Conservation (phyloP, 1,140 invertebrate genomes). For the Lucilia sericata region DNA sequence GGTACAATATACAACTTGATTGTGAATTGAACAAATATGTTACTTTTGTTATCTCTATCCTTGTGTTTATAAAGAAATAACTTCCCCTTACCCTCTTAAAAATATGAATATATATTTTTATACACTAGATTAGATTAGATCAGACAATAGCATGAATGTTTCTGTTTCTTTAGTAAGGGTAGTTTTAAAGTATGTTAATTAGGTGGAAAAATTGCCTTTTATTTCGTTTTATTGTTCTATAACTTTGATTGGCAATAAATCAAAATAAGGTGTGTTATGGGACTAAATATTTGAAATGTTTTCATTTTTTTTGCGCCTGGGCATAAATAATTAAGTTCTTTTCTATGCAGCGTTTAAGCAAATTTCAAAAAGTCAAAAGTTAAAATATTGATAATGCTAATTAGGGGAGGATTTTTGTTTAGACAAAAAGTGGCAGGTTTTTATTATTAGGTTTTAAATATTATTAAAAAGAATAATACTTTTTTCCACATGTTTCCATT, state of each 20-base stretch:
- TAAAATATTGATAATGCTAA: not conserved
- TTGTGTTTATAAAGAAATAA: no score
- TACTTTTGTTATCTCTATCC: not conserved
- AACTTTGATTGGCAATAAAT: not conserved
- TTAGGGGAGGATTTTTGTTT: no score
- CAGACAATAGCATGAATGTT: not conserved
- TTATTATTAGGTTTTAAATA: no score
- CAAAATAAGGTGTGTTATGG: not conserved
- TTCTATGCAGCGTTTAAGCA: not conserved
- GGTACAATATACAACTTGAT: no score
- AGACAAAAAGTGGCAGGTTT: no score
- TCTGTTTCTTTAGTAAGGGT: not conserved
- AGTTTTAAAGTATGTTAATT: constrained; percentile 18
- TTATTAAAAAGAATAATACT: no score
- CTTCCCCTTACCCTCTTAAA: not conserved
- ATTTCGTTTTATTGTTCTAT: not conserved
- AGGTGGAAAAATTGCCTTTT: constrained; percentile 17
- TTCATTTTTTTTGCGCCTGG: not conserved
- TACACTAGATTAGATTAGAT: constrained; percentile 28
- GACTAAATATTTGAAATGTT: not conserved
- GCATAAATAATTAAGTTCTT: not conserved
- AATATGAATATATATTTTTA: not conserved
- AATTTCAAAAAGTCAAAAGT: not conserved
- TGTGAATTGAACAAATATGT: no score
- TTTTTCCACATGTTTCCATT: no score